These are phyloP conservation scores for Typhlomys cinereus DNA, from an alignment of 2,113 vertebrate genomes.

Conservation along the genomic window DNA sequence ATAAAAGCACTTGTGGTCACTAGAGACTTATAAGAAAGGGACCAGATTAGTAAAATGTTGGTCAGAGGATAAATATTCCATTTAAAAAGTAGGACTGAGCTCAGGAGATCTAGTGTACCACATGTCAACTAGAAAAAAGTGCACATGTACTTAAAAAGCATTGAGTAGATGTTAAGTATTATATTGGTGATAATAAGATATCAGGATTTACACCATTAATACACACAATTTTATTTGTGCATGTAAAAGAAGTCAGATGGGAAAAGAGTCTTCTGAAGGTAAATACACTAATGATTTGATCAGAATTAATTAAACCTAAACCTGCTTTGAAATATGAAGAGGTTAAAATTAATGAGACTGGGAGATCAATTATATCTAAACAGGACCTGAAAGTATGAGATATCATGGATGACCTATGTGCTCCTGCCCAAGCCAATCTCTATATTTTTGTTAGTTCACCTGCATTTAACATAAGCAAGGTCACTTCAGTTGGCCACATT, in stretches of 20 bases:
- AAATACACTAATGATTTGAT: neutral
- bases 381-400: neutral
- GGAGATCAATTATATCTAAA: neutral
- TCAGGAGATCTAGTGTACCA: neutral
- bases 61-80: neutral
- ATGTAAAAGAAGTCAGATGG: neutral
- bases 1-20: neutral
- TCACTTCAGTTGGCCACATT: neutral
- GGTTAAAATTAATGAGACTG: slow-evolving; percentile 4
- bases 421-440: neutral
- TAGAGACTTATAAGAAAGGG: neutral
- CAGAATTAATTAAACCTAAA: too few relatives aligned
- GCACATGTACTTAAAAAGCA: neutral
- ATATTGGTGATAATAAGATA: neutral
- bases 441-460: neutral
- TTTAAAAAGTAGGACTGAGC: neutral
- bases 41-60: neutral
- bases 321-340: neutral
- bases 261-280: neutral
- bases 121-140: neutral
- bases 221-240: neutral
- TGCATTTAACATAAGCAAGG: neutral
- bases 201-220: neutral
- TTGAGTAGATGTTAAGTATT: neutral
- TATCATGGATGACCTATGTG: neutral